Evolutionary conservation across 2,888 invertebrate species (phyloP), one percentile per base, ranked within the genome.

Genomic region (Incurvaria masculella): DNA sequence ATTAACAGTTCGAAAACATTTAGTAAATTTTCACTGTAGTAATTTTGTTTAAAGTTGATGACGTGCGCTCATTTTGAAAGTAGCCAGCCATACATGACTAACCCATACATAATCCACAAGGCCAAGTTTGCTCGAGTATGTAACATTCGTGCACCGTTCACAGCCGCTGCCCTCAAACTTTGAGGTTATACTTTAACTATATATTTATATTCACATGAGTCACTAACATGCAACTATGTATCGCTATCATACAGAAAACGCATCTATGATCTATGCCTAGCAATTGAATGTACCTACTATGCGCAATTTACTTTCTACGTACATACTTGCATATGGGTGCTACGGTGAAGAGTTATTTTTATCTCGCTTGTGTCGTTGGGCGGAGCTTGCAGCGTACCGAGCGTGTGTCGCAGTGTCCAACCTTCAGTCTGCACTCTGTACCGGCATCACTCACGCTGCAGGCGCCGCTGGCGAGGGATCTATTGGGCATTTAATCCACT

Each of bases 401-500:
- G 23, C 23, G 23, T 23, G 6, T 5, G 6, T 10, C 23, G 23
- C 5, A 5, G 23, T 6, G 23, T 10, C 6, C 10, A 5, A 23
- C 23, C 23, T 10, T n/a, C n/a, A n/a, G 65, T 59, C 50, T 4
- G 20, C 2, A 21, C 8, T 23, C n/a, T 45, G 18, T 10, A 45
- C 18, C 27, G 26, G 18, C 40, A 18, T 42, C 33, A n/a, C 21
- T 20, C 39, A 45, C 50, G 56, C 61, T 46, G 70, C 76, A 64
- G 67, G 63, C 66, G 65, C 65, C 65, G 70, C 66, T 66, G 69
- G 56, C 60, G 56, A 33, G 74, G 79, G 79, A 73, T 76, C 79
- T 79, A 76, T 79, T 79, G 79, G 79, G 79, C 79, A 79, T 79
- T 76, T 79, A 79, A 79, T 78, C 72, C 73, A 76, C 68, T 78